Percentiles rank a stretch among this genome's conserved stretches.
Evolutionary conservation across 2,113 vertebrate genomes (phyloP).

Genomic region (Pelodiscus sinensis): DNA sequence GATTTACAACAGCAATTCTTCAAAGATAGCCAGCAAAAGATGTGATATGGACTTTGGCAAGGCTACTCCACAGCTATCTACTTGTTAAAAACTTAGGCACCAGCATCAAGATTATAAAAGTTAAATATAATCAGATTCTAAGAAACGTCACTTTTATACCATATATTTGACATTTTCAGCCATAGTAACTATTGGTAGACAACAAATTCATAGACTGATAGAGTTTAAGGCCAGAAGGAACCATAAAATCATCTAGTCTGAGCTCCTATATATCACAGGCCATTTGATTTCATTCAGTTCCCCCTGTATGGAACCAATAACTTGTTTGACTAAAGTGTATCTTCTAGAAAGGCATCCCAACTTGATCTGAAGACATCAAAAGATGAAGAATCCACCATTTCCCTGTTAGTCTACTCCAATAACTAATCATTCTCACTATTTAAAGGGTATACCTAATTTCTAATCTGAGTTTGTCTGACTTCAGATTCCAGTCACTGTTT

Average conservation of each 20-base stretch:
- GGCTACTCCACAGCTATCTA: not conserved
- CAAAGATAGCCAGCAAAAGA: not conserved
- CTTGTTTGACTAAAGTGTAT: not conserved
- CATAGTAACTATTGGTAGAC: not conserved
- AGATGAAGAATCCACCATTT: not conserved
- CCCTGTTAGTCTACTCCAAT: not conserved
- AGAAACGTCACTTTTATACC: not conserved
- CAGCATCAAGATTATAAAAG: not conserved
- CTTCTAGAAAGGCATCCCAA: not conserved
- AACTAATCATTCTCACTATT: not conserved
- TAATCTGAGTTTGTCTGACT: not conserved
- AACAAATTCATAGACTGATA: not conserved
- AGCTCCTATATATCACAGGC: not conserved
- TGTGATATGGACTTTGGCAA: not conserved
- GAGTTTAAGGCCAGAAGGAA: not conserved
- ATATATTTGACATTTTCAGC: not conserved
- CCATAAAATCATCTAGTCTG: not conserved
- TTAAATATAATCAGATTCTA: not conserved
- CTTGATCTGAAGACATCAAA: not conserved
- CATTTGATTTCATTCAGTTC: not conserved
- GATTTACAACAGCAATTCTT: not conserved
- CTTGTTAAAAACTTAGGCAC: not conserved
- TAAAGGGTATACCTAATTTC: not conserved
- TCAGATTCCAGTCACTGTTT: not conserved
- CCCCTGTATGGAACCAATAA: not conserved